A percentile compares a stretch with the other conserved stretches of the same genome.
Conservation (phyloP, 1,140 invertebrate species). For the Aphelinus certus region DNA sequence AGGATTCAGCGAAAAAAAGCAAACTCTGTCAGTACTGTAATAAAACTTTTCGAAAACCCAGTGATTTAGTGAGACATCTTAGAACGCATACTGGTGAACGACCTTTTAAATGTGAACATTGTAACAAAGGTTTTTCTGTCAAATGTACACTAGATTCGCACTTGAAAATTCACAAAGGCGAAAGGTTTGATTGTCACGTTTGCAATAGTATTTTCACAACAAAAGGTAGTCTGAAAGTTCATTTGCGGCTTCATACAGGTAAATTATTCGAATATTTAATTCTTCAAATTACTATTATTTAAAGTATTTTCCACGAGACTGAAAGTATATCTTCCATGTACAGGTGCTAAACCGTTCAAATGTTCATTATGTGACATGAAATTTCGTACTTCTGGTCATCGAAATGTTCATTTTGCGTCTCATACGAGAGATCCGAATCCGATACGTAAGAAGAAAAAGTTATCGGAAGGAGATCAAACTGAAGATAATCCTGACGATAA, state of each 20-base stretch:
- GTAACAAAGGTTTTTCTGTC: conserved; percentile 74
- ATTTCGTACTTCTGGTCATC: conserved; percentile 77
- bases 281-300: conserved; percentile 3
- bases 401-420: conserved; percentile 71
- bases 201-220: conserved; percentile 71
- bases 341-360: conserved; percentile 74
- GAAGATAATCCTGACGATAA: neutral
- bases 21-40: conserved; percentile 67
- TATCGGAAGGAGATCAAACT: conserved; percentile 37
- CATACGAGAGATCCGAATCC: conserved; percentile 63
- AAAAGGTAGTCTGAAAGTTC: conserved; percentile 75
- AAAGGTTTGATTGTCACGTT: conserved; percentile 70
- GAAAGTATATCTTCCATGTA: conserved; percentile 48
- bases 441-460: conserved; percentile 35
- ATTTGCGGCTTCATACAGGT: conserved; percentile 76
- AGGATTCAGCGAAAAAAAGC: no score
- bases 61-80: conserved; percentile 67
- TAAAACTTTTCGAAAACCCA: conserved; percentile 67
- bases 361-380: conserved; percentile 72
- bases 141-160: conserved; percentile 75
- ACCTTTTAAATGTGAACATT: conserved; percentile 73
- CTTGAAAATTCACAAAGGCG: conserved; percentile 69
- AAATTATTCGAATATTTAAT: conserved; percentile 35
- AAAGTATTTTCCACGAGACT: neutral
- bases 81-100: conserved; percentile 76